These are phyloP conservation scores for Glyphotaelius pellucidus DNA, from an alignment of 2,888 invertebrate species.

Conservation along the genomic window DNA sequence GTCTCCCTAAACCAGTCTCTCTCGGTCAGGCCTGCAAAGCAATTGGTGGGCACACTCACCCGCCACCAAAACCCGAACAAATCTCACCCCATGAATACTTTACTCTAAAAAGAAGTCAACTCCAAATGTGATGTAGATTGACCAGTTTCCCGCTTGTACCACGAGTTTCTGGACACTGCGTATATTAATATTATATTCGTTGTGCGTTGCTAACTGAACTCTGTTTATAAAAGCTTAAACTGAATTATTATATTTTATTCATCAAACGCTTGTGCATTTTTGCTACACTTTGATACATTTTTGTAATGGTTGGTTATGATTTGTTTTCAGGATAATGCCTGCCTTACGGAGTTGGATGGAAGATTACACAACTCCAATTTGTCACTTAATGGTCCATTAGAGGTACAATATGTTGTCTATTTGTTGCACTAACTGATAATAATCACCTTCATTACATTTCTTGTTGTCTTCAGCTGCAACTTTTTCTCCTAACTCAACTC, in stretches of 20 bases:
- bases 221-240: not conserved
- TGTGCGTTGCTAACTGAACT: too few relatives aligned
- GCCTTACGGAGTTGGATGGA: constrained; percentile 73
- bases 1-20: too few relatives aligned
- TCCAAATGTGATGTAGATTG: too few relatives aligned
- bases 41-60: too few relatives aligned
- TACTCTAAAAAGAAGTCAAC: too few relatives aligned
- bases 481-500: not conserved
- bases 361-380: constrained; percentile 70
- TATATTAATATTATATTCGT: too few relatives aligned
- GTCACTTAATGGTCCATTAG: constrained; percentile 74
- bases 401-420: constrained; percentile 69
- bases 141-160: too few relatives aligned
- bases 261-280: not conserved
- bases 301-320: not conserved
- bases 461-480: not conserved
- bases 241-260: not conserved
- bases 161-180: too few relatives aligned
- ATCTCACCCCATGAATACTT: too few relatives aligned
- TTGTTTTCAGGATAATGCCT: constrained; percentile 73
- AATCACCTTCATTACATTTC: not conserved
- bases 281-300: not conserved
- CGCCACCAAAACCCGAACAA: too few relatives aligned
- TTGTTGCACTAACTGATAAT: not conserved
- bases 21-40: too few relatives aligned